phyloP scores from a whole-genome alignment of 2,113 vertebrate genomes.

The Corythaeola cristata region DNA sequence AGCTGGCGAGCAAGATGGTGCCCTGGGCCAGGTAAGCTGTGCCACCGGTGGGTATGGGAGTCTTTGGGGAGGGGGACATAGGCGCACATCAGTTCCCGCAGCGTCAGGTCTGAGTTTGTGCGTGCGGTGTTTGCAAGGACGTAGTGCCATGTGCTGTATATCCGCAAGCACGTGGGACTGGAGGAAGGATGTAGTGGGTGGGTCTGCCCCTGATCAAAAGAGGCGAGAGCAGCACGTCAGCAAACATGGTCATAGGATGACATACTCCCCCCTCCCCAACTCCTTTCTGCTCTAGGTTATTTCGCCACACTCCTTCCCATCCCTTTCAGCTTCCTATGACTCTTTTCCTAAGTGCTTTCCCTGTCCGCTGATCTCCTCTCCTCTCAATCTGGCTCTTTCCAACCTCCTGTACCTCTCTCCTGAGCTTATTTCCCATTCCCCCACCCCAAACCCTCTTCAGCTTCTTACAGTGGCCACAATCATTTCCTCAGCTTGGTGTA shows the following conservation, averaged over 20 bases:
- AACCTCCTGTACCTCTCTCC: background rate
- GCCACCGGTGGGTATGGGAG: background rate
- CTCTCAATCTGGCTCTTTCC: background rate
- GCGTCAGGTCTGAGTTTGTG: background rate
- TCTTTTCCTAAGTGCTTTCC: background rate
- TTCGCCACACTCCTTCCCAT: background rate
- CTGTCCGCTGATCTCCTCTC: background rate
- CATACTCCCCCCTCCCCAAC: background rate
- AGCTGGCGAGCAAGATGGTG: constrained; percentile 86
- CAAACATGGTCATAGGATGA: background rate
- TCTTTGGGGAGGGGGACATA: background rate
- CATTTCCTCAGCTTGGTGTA: background rate
- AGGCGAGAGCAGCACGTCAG: background rate
- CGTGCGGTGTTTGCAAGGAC: background rate
- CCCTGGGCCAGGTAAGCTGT: constrained; percentile 89
- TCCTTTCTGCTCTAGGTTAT: background rate
- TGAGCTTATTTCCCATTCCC: background rate
- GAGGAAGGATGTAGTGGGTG: background rate
- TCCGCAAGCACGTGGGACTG: background rate
- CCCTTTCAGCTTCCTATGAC: background rate
- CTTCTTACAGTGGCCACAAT: background rate
- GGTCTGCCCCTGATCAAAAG: background rate
- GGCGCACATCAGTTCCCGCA: background rate
- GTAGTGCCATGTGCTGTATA: rapidly evolving
- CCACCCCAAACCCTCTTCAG: background rate